Percentiles rank a stretch among this genome's conserved stretches.
These are phyloP conservation scores for Psittacula derbiana DNA, from an alignment of 2,797 vertebrate genomes.

Conservation along the genomic window DNA sequence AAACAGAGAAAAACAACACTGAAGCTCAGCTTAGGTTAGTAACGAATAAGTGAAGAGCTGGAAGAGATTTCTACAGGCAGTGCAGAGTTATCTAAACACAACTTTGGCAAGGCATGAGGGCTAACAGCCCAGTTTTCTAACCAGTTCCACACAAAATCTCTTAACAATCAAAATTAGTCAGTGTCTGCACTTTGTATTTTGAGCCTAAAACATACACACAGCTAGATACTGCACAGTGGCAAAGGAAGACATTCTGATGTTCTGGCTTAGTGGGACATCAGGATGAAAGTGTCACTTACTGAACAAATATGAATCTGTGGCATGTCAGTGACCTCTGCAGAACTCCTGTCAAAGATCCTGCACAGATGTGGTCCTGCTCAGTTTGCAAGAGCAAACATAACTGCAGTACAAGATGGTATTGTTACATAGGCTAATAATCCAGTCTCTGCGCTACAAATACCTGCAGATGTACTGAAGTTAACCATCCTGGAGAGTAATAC, in stretches of 20 bases:
- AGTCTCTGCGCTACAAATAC: background rate
- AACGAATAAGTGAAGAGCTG: background rate
- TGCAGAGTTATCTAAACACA: constrained; percentile 12
- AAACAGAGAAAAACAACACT: background rate
- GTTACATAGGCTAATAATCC: background rate
- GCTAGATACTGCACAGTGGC: background rate
- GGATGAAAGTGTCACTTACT: background rate
- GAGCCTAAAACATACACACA: background rate
- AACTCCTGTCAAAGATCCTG: background rate
- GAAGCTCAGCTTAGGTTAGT: background rate
- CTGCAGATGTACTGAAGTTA: background rate
- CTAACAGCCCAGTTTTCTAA: constrained; percentile 16
- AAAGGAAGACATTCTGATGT: background rate
- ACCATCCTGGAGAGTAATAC: background rate
- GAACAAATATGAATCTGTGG: background rate
- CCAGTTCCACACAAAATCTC: background rate
- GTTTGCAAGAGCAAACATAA: constrained; percentile 30
- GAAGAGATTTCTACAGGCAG: constrained; percentile 5
- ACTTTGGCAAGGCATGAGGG: background rate
- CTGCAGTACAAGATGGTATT: background rate
- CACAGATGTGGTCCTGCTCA: background rate
- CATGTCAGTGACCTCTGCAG: background rate
- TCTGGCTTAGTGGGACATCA: background rate
- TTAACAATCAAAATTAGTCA: background rate
- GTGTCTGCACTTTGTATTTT: background rate